A percentile compares a stretch with the other conserved stretches of the same genome.
Evolutionary conservation across 2,113 vertebrate genomes (phyloP).

Genomic region (Petrocephalus microphthalmus): DNA sequence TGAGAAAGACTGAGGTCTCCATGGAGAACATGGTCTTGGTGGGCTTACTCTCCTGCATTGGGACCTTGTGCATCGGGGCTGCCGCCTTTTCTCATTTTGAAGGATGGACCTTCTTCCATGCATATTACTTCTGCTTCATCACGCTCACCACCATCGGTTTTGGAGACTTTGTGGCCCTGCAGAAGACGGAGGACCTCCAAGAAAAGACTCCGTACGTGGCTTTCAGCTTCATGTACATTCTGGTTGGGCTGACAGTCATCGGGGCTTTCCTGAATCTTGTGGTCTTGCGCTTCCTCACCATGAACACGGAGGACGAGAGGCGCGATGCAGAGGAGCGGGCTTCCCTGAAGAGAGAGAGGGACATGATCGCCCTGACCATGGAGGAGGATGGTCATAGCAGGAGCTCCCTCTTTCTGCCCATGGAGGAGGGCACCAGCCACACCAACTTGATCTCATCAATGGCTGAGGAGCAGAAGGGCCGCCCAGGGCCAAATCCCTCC

Average conservation of each 20-base stretch:
- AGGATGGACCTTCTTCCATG: conserved; percentile 95
- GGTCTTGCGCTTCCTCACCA: conserved; percentile 87
- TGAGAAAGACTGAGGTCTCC: conserved; percentile 75
- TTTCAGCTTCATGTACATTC: conserved; percentile 97
- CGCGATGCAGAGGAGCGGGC: conserved; percentile 73
- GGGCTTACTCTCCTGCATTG: conserved; percentile 84
- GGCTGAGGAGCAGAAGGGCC: conserved; percentile 54
- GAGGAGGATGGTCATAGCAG: conserved; percentile 52
- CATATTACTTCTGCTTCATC: conserved; percentile 97
- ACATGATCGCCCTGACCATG: conserved; percentile 52
- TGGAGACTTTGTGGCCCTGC: conserved; percentile 93
- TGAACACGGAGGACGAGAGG: conserved; percentile 78
- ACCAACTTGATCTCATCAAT: conserved; percentile 77
- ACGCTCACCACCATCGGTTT: conserved; percentile 96
- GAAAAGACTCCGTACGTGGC: conserved; percentile 87
- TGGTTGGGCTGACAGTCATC: conserved; percentile 87
- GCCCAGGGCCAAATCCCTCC: conserved; percentile 42
- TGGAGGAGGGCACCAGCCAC: conserved; percentile 76
- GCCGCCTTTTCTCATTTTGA: conserved; percentile 87
- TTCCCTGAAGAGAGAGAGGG: conserved; percentile 61
- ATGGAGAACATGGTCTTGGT: conserved; percentile 94
- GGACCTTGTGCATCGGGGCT: conserved; percentile 83
- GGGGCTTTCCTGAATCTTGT: conserved; percentile 95
- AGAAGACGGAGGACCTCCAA: conserved; percentile 89
- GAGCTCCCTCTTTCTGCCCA: conserved; percentile 70